Evolutionary conservation across 2,113 vertebrate genomes (phyloP).

Genomic region (Etheostoma cragini): DNA sequence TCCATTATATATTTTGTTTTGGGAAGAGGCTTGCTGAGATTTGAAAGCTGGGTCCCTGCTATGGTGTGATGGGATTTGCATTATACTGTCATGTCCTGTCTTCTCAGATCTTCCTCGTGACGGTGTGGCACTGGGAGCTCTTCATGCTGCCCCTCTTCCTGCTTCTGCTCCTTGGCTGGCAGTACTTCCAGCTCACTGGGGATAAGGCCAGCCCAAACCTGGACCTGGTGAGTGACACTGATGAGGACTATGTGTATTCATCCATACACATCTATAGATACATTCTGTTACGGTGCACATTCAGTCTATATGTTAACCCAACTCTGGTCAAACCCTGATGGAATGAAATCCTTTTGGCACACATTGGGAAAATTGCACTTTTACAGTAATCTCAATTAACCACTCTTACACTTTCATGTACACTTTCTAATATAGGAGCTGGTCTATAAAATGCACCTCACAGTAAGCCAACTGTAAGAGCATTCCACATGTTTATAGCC

Average conservation of each 20-base stretch:
- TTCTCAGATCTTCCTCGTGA: slow-evolving; percentile 91
- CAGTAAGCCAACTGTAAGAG: slow-evolving; percentile 4
- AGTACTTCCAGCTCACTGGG: slow-evolving; percentile 86
- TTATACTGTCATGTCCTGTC: slow-evolving; percentile 68
- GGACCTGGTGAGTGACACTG: slow-evolving; percentile 91
- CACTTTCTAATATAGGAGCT: slow-evolving; percentile 6
- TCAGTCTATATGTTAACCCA: slow-evolving; percentile 22
- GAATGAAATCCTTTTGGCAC: slow-evolving; percentile 9
- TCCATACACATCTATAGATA: slow-evolving; percentile 17
- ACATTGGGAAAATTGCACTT: slow-evolving; percentile 2
- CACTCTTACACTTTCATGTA: slow-evolving; percentile 7
- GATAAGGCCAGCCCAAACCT: slow-evolving; percentile 85
- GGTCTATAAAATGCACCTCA: slow-evolving; percentile 18
- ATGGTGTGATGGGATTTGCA: slow-evolving; percentile 48
- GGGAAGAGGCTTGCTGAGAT: slow-evolving; percentile 53
- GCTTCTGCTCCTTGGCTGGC: slow-evolving; percentile 90
- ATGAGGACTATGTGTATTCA: slow-evolving; percentile 14
- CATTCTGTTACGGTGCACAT: neutral
- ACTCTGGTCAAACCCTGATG: neutral
- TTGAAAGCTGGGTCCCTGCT: slow-evolving; percentile 38
- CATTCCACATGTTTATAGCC: slow-evolving; percentile 25
- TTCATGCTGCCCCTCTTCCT: slow-evolving; percentile 96
- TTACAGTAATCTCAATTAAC: slow-evolving; percentile 21
- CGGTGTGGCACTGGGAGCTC: slow-evolving; percentile 93
- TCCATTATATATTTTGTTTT: slow-evolving; percentile 63